A percentile compares a stretch with the other conserved stretches of the same genome.
Conservation (phyloP, 2,797 vertebrate genomes). For the Glossophaga mutica region DNA sequence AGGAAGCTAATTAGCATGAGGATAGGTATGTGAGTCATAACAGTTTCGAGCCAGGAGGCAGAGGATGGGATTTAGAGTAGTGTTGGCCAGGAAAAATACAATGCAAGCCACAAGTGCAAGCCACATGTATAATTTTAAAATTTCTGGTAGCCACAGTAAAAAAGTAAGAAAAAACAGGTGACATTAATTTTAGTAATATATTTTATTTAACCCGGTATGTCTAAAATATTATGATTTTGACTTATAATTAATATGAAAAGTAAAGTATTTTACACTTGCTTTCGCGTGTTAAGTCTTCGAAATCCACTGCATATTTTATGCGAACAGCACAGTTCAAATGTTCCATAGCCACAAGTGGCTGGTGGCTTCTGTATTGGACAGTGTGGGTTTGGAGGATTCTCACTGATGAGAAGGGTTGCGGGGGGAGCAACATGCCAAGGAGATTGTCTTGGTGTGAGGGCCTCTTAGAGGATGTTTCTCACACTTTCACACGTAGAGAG, state of each 20-base stretch:
- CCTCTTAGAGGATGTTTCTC: background rate
- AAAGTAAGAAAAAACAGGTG: background rate
- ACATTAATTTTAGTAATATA: constrained; percentile 23
- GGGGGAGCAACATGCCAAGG: too few relatives aligned
- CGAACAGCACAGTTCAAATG: background rate
- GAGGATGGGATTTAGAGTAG: background rate
- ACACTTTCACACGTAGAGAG: background rate
- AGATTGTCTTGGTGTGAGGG: background rate
- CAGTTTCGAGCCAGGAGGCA: background rate
- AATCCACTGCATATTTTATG: background rate
- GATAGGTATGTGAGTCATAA: background rate
- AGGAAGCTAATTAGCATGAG: background rate
- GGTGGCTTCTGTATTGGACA: background rate
- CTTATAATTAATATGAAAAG: background rate
- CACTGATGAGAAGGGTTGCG: background rate
- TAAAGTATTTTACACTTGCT: constrained; percentile 33
- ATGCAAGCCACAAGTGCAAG: background rate
- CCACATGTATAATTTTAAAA: background rate
- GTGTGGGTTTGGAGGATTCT: background rate
- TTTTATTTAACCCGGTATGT: background rate
- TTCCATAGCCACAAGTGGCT: background rate
- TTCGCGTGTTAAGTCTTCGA: constrained; percentile 23
- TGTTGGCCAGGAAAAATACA: background rate
- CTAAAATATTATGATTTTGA: background rate
- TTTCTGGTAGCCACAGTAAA: constrained; percentile 26